Evolutionary conservation across 1,140 invertebrate genomes (phyloP).

Genomic region (Thrips palmi): DNA sequence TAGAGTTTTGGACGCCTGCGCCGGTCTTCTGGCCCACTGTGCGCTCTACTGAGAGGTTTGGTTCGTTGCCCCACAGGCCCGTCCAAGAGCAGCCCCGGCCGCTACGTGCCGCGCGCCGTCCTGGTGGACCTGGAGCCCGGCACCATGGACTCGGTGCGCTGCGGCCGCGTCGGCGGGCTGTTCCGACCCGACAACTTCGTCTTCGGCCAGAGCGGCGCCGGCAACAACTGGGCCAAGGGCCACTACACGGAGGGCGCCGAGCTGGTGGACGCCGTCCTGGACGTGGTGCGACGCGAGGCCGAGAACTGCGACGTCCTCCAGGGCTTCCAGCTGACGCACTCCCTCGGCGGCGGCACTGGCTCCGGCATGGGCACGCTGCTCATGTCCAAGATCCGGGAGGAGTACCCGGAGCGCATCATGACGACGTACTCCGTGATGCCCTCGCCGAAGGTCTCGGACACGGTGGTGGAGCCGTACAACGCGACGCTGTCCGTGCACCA

Average conservation of each 20-base stretch:
- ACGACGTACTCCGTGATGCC: slow-evolving; percentile 82
- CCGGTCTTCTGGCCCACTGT: too few species aligned
- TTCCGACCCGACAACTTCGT: slow-evolving; percentile 58
- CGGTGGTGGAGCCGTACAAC: slow-evolving; percentile 81
- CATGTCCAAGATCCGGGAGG: slow-evolving; percentile 70
- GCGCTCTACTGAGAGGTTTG: too few species aligned
- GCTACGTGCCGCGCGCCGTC: slow-evolving; percentile 61
- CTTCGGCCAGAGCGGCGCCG: slow-evolving; percentile 43
- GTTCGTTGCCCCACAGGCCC: too few species aligned
- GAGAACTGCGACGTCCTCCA: slow-evolving; percentile 48
- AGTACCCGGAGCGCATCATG: slow-evolving; percentile 86
- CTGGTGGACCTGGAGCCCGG: slow-evolving; percentile 57
- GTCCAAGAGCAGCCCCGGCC: too few species aligned
- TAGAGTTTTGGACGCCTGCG: too few species aligned
- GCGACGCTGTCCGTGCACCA: slow-evolving; percentile 79
- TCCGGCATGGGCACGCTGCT: slow-evolving; percentile 76
- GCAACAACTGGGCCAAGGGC: slow-evolving; percentile 61
- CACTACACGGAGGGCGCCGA: slow-evolving; percentile 67
- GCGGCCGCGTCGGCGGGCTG: slow-evolving; percentile 48
- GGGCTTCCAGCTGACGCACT: slow-evolving; percentile 73
- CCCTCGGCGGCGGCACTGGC: slow-evolving; percentile 72
- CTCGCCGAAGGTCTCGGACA: slow-evolving; percentile 77
- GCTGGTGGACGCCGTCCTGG: slow-evolving; percentile 53
- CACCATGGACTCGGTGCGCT: slow-evolving; percentile 54
- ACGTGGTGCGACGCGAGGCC: slow-evolving; percentile 59